Base-by-base conservation (phyloP, 2,113 vertebrate species). In the Phycodurus eques region DNA sequence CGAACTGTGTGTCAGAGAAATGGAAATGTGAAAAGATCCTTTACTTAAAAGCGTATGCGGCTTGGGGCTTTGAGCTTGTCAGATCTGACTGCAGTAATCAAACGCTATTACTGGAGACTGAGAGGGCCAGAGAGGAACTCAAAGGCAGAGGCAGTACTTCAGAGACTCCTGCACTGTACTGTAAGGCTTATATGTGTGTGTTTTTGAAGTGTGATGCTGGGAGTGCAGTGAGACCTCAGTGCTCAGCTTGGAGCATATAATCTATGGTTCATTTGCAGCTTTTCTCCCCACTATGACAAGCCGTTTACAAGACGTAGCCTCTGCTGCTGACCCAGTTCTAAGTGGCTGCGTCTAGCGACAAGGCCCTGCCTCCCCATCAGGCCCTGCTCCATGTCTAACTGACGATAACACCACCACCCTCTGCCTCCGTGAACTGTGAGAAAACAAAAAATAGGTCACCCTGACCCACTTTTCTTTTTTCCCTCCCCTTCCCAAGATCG, bases 241-340 rank as follows among this genome's bases (percentile, higher is more conserved):
- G 79, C 87, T 87, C 91, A 82, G 88, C 85, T 90, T 72, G 83
- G 83, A 89, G 89, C 78, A 80, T 87, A 91, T 91, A 92, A 93
- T 91, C 88, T 89, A 86, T 83, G 90, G 88, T 90, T 92, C 90
- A 90, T 92, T 91, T 92, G 87, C 89, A 91, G 88, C 90, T 89
- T 92, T 89, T 89, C 88, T 90, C 84, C 85, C 81, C 85, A 78
- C 81, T 89, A 91, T 85, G 87, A 91, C 90, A 90, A 91, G 89
- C 89, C 89, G 85, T 92, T 93, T 89, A 90, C 90, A 90, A 90
- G 90, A 90, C 74, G 85, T 84, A 91, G 90, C 88, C 88, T 91
- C 88, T 92, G 86, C 88, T 20, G 85, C 88, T 92, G 92, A 92
- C 92, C 92, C 92, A 92, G 85, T 93, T 92, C 90, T 91, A 88